Base-by-base conservation (phyloP, 2,113 vertebrate genomes). In the Hassar affinis region DNA sequence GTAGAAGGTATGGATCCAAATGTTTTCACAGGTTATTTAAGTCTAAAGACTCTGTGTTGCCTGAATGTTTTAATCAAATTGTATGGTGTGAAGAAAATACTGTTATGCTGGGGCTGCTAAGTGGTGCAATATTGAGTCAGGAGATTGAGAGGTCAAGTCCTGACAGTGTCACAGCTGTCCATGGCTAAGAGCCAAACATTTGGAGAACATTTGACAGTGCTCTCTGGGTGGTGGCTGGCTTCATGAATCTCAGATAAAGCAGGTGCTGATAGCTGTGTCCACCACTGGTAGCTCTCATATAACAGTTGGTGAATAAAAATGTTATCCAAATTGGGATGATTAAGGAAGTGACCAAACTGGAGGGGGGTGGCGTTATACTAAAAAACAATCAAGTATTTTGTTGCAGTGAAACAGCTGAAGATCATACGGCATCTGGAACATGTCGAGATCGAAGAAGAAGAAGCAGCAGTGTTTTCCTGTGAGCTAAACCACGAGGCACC, bases 401-500 rank as follows among this genome's bases (percentile, higher is more conserved):
- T 86, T 88, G 10, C 76, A 98, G 97, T 96, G 81, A 92, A 93
- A 77, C 93, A 89, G 0, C 94, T 98, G 59, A 88, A 92, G 80
- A 94, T 98, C 61, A 89, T 93, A 0, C 95, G 95, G 86, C 95
- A 96, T 12, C 92, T 98, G 27, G 90, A 94, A 4, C 93, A 95
- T 6, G 88, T 96, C 64, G 95, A 96, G 56, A 90, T 87, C 0
- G 94, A 97, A 52, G 98, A 99, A 87, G 93, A 92, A 0, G 93
- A 94, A 71, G 86, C 75, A 0, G 93, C 94, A n/a, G 87, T 85
- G 10, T 94, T 94, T 85, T 90, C 90, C 0, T 98, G 96, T 0
- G 96, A 98, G 91, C 93, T 99, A 66, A 98, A 97, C 82, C 96
- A 97, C 0, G 96, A 96, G 0, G 94, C 96, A 0, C 95, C 96